phyloP scores from a whole-genome alignment of 1,140 invertebrate genomes.

The Orius laevigatus region DNA sequence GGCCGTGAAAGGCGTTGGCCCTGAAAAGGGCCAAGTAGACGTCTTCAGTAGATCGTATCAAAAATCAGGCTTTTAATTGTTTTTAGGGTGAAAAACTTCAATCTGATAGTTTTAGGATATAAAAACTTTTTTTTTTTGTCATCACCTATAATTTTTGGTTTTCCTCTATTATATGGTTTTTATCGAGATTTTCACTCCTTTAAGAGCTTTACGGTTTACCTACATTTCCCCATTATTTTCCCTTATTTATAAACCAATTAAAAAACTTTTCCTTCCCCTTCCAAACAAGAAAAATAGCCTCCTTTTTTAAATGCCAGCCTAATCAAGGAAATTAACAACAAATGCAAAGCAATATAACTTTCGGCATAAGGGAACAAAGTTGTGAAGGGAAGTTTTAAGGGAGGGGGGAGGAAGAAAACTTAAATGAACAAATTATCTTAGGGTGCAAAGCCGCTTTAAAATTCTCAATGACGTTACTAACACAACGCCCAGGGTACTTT shows the following conservation, averaged over 20 bases:
- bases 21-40: no score
- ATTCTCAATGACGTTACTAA: constrained; percentile 11
- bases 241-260: neutral
- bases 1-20: no score
- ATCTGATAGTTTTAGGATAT: no score
- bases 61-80: no score
- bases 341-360: constrained; percentile 13
- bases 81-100: no score
- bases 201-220: no score
- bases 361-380: constrained; percentile 5
- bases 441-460: constrained; percentile 12
- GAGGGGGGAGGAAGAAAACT: constrained; percentile 6
- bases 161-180: no score
- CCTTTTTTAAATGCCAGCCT: constrained; percentile 7
- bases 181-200: no score
- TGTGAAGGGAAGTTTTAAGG: neutral
- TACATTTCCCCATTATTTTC: neutral
- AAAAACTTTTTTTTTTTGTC: no score
- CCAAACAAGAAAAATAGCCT: neutral
- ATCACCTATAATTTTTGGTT: no score
- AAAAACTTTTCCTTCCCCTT: neutral
- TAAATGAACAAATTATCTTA: constrained; percentile 16
- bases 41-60: no score
- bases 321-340: constrained; percentile 12
- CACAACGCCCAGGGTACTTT: neutral